Base-by-base conservation (phyloP, 2,888 invertebrate genomes). In the Tiliacea citrago region DNA sequence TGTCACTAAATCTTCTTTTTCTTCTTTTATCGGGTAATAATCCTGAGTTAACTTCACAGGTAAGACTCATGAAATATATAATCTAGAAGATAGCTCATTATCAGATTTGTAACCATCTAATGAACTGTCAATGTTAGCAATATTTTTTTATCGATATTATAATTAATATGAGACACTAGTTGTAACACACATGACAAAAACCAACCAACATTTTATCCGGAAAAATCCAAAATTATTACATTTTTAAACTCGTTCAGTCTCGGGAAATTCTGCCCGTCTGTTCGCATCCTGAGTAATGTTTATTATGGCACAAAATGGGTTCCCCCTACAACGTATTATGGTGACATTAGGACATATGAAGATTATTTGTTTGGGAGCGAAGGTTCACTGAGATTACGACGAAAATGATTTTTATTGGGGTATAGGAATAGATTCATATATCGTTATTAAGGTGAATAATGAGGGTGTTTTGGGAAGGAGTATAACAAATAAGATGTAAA, bases 291-390 rank as follows among this genome's bases (percentile, higher is more conserved):
- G 68, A 77, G 67, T 68, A 72, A 75, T 76, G 71, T 86, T 87
- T 85, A 87, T 83, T 61, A 79, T 74, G 63, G 24, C 61, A 74
- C 68, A 53, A 83, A 83, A 87, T 83, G 83, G 75, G 69, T 73
- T 73, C 73, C 73, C 35, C 77, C 69, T 58, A 75, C 68, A 74
- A 77, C 49, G 66, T 81, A 82, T 82, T 78, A 78, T 72, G 66
- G 83, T 79, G 79, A 80, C 79, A 85, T 85, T 75, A 85, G 75
- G 63, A 83, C 81, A 72, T 80, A 80, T 79, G 79, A 88, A 84
- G 78, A 86, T 85, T 86, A 86, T 87, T 86, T 88, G 78, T 81
- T 79, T 70, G 55, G 79, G 61, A 66, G 69, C 65, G 60, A 71
- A 72, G 65, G 60, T 66, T 72, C 18, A 24, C 62, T 18, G 62